phyloP scores from a whole-genome alignment of 2,888 invertebrate species.

The Hyalella azteca region DNA sequence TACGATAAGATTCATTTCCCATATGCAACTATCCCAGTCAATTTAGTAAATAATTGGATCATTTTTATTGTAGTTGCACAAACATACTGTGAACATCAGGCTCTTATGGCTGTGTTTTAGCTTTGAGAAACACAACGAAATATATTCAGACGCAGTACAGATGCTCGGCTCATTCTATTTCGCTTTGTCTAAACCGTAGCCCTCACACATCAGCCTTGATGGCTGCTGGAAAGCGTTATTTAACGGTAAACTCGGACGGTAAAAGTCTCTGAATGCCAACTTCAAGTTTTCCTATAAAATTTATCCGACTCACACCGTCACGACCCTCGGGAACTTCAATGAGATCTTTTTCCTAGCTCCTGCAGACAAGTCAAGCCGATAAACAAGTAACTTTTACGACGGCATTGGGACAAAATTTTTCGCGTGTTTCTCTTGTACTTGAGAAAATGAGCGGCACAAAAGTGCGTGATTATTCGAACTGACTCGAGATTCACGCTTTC shows the following conservation, averaged over 20 bases:
- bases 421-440: background rate
- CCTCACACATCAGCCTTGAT: background rate
- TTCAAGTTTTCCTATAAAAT: slow-evolving; percentile 6
- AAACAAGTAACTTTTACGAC: slow-evolving; percentile 2
- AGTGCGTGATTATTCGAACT: background rate
- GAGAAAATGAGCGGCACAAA: background rate
- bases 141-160: background rate
- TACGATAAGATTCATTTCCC: no score
- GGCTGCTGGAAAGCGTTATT: background rate
- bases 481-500: background rate
- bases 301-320: background rate
- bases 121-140: no score
- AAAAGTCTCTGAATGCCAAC: background rate
- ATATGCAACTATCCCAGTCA: no score
- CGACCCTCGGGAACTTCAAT: background rate
- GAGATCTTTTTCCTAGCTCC: background rate
- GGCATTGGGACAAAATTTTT: background rate
- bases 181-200: background rate
- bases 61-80: no score
- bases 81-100: no score
- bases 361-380: background rate
- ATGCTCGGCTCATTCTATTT: background rate
- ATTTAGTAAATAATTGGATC: no score
- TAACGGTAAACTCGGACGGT: background rate
- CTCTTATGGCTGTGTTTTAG: no score